phyloP scores from a whole-genome alignment of 1,140 invertebrate genomes.

The Nymphalis io region DNA sequence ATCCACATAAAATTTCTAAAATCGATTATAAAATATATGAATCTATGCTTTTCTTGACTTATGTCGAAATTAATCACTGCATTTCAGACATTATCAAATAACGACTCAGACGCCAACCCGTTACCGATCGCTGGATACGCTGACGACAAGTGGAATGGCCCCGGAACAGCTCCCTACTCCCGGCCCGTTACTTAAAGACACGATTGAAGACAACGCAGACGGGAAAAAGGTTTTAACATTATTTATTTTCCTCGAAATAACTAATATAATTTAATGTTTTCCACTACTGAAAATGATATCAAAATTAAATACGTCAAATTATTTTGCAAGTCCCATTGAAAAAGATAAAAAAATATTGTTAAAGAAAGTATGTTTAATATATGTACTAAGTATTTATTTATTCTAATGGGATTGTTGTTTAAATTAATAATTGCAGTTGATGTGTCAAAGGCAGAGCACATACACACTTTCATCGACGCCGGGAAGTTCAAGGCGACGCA shows the following conservation, averaged over 20 bases:
- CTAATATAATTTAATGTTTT: too few species aligned
- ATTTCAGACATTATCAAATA: conserved; percentile 46
- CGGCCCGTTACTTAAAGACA: conserved; percentile 44
- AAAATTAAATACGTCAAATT: too few species aligned
- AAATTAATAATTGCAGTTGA: conserved; percentile 39
- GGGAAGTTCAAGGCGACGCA: conserved; percentile 49
- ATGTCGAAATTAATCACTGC: neutral
- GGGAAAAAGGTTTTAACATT: conserved; percentile 42
- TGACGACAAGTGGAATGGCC: conserved; percentile 44
- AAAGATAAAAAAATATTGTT: too few species aligned
- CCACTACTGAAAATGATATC: too few species aligned
- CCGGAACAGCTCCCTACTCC: conserved; percentile 47
- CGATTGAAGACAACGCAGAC: conserved; percentile 35
- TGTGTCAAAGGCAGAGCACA: conserved; percentile 64
- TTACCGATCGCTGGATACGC: conserved; percentile 70
- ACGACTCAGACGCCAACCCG: conserved; percentile 67
- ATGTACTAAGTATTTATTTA: conserved; percentile 8
- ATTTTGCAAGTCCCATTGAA: too few species aligned
- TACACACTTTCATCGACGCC: conserved; percentile 62
- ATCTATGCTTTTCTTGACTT: neutral
- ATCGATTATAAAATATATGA: too few species aligned
- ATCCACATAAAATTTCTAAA: too few species aligned
- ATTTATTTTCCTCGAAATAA: conserved; percentile 28
- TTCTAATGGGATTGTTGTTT: neutral
- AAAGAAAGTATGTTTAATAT: too few species aligned